Percentiles rank a stretch among this genome's conserved stretches.
phyloP scores from a whole-genome alignment of 2,113 vertebrate species.

The Thryonomys swinderianus region DNA sequence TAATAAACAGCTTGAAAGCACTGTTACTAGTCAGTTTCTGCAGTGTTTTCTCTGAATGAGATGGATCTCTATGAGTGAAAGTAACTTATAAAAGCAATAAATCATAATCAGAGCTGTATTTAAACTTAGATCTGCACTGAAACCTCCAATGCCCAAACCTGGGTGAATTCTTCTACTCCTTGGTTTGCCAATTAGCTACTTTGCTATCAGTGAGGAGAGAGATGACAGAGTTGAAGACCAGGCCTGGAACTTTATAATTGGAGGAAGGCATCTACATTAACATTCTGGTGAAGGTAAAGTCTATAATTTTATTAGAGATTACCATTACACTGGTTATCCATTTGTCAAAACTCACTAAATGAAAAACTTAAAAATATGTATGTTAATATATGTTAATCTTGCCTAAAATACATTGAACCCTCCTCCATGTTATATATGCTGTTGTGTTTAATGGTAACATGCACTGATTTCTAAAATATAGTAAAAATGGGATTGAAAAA shows the following conservation, averaged over 20 bases:
- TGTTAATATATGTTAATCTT: neutral
- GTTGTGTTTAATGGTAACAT: neutral
- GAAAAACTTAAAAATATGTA: neutral
- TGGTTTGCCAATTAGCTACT: neutral
- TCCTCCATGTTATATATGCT: neutral
- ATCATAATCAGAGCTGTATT: neutral
- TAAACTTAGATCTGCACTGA: conserved; percentile 10
- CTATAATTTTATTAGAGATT: neutral
- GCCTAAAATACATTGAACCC: neutral
- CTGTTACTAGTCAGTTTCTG: neutral
- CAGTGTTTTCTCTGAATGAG: neutral
- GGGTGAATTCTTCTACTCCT: neutral
- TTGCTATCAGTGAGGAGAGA: neutral
- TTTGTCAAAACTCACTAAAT: neutral
- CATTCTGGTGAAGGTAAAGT: neutral
- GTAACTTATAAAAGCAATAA: conserved; percentile 33
- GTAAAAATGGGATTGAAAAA: neutral
- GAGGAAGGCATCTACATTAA: neutral
- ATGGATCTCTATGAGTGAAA: conserved; percentile 1
- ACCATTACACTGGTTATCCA: neutral
- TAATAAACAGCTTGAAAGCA: conserved; percentile 64
- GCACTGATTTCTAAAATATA: neutral
- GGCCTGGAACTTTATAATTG: neutral
- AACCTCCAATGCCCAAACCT: neutral
- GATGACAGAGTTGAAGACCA: neutral